Evolutionary conservation across 2,797 vertebrate genomes (phyloP), one percentile per base, ranked within the genome.

Genomic region (Heterohyrax brucei): DNA sequence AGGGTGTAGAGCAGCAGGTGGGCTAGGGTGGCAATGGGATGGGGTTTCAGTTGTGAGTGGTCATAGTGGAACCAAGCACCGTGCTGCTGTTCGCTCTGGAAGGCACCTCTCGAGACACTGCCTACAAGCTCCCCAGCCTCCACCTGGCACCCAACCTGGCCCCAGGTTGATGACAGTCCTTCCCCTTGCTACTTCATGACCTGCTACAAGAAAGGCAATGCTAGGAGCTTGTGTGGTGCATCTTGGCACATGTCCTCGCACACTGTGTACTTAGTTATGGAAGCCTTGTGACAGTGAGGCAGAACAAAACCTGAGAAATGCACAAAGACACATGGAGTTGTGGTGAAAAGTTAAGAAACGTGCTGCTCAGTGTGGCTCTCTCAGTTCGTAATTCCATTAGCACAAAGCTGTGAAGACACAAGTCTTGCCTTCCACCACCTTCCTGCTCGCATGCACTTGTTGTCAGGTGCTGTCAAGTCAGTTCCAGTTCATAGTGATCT

Each of bases 21-120:
- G n/a, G 53, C 72, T 2, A 39, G n/a, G 48, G 10, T 4, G 18
- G 50, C 0, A 4, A 39, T 16, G 4, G 6, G 24, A 5, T 10
- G 3, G 22, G 13, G 4, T 66, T 33, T 26, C 28, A 21, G 66
- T n/a, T 33, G 9, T 18, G 81, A 50, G 87, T 30, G 12, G 7
- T 33, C 50, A 4, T 2, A 26, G 64, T n/a, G n/a, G 50, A 46
- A 18, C 22, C 16, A 68, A 19, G 33, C 21, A 24, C 72, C 22
- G 1, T 4, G 85, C 7, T 30, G 10, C 78, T 66, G 56, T 5
- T 28, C 39, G 13, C 16, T n/a, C 24, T 12, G 59, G 61, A 33
- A 76, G 62, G 30, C 12, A 7, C 28, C 10, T 33, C 46, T 78
- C 64, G 50, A 13, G 12, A 53, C 1, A 28, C 48, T 21, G 26